These are phyloP conservation scores for Notothenia rossii DNA, from an alignment of 2,113 vertebrate species.

Conservation along the genomic window DNA sequence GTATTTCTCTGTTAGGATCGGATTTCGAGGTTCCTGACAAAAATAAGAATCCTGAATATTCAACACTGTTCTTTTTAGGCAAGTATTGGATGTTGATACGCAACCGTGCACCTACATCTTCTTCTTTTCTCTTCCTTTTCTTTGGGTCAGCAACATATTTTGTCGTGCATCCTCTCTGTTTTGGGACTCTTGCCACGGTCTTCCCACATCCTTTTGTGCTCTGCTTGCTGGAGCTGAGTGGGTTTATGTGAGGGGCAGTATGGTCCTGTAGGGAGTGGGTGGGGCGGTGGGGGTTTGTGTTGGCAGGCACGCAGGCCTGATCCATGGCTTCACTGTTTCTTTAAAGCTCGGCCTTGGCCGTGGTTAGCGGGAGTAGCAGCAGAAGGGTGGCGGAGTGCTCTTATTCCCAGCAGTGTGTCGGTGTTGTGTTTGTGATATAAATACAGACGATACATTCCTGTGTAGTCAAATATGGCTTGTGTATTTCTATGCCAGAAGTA, in stretches of 20 bases:
- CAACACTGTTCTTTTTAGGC: constrained; percentile 27
- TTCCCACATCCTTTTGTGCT: constrained; percentile 66
- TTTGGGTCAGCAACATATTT: constrained; percentile 47
- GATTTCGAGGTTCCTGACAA: constrained; percentile 26
- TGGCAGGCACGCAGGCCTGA: constrained; percentile 61
- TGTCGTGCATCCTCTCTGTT: constrained; percentile 49
- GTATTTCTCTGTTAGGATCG: neutral
- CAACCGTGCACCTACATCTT: constrained; percentile 40
- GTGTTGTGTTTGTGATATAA: constrained; percentile 62
- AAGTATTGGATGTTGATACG: constrained; percentile 21
- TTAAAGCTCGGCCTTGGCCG: constrained; percentile 63
- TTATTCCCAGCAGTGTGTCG: constrained; percentile 48
- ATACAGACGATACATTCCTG: constrained; percentile 40
- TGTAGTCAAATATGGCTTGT: neutral
- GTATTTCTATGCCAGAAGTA: constrained; percentile 12
- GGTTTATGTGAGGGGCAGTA: constrained; percentile 60
- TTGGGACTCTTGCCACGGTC: constrained; percentile 62
- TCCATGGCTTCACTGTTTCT: constrained; percentile 67
- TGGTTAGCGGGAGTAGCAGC: constrained; percentile 68
- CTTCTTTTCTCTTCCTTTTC: constrained; percentile 12
- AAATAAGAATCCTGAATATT: constrained; percentile 57
- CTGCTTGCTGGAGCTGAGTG: constrained; percentile 67
- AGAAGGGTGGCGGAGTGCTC: constrained; percentile 52
- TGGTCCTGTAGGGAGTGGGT: constrained; percentile 53
- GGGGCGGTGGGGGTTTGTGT: constrained; percentile 26